A percentile compares a stretch with the other conserved stretches of the same genome.
phyloP scores from a whole-genome alignment of 2,113 vertebrate species.

The Alethe diademata region DNA sequence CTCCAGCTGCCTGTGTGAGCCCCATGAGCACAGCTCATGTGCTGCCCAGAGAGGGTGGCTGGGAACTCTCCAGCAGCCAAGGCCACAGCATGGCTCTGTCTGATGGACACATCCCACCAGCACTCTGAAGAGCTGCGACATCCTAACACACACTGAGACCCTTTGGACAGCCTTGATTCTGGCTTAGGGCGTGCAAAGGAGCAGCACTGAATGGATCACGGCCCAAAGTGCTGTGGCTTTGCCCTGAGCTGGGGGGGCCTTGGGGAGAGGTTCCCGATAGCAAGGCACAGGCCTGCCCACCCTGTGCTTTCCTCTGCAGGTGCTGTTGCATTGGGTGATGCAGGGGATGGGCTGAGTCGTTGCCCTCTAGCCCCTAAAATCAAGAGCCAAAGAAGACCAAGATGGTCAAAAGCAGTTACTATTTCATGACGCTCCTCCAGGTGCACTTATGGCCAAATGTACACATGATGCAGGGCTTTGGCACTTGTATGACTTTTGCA shows the following conservation, averaged over 20 bases:
- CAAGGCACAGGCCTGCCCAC: too few relatives aligned
- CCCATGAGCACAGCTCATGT: accelerated
- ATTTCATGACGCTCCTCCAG: not conserved
- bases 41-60: not conserved
- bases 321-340: not conserved
- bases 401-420: not conserved
- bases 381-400: not conserved
- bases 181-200: not conserved
- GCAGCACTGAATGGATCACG: not conserved
- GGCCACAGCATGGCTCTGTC: not conserved
- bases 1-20: accelerated
- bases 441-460: not conserved
- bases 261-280: too few relatives aligned
- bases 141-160: not conserved
- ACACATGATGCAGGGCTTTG: accelerated
- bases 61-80: too few relatives aligned
- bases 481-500: not conserved
- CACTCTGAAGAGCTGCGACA: not conserved
- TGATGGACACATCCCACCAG: accelerated
- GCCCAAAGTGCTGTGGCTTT: not conserved
- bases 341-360: not conserved
- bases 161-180: not conserved
- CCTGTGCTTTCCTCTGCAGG: too few relatives aligned
- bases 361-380: not conserved
- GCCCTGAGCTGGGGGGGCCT: accelerated